Base-by-base conservation (phyloP, 2,113 vertebrate species). In the Delphinapterus leucas region DNA sequence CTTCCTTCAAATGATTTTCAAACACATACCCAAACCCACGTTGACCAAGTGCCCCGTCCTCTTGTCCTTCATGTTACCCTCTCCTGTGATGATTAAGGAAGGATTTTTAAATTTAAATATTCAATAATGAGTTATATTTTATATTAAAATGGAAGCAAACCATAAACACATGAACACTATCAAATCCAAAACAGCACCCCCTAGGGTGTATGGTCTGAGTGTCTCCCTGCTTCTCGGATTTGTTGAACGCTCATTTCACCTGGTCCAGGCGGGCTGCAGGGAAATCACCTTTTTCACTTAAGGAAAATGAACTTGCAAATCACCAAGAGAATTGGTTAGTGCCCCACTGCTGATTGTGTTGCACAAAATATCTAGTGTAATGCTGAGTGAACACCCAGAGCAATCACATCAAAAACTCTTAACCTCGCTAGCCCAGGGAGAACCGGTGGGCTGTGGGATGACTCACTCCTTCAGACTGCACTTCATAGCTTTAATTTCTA, bases 1-100 rank as follows among this genome's bases (percentile, higher is more conserved):
- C 5, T 96, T n/a, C 38, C 77, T 92, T 49, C 82, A 90, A 60
- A 77, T 92, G 31, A 67, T 96, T 95, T n/a, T 65, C 91, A 96
- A 93, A 86, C 28, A 44, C 36, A 53, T 23, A 84, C 44, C 38
- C 26, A 38, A 23, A 14, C 21, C 33, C 18, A 20, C n/a, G 7
- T 1, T 25, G 33, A 55, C 31, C 53, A 28, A 14, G 38, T 3
- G 0, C 49, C 73, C 74, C 74, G 7, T 18, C 33, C 3, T 0
- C 10, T 49, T 3, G 2, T 25, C 7, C 65, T 61, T 65, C 26
- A 53, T n/a, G 38, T 7, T 6, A 20, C 13, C 14, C 63, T 94
- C 60, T 3, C 44, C 38, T 31, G 21, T 44, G 31, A 23, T 31
- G 41, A 31, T 15, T 33, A 65, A 6, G 25, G 8, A 36, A n/a